These are phyloP conservation scores for Colaptes auratus DNA, from an alignment of 2,113 vertebrate genomes.

Conservation along the genomic window DNA sequence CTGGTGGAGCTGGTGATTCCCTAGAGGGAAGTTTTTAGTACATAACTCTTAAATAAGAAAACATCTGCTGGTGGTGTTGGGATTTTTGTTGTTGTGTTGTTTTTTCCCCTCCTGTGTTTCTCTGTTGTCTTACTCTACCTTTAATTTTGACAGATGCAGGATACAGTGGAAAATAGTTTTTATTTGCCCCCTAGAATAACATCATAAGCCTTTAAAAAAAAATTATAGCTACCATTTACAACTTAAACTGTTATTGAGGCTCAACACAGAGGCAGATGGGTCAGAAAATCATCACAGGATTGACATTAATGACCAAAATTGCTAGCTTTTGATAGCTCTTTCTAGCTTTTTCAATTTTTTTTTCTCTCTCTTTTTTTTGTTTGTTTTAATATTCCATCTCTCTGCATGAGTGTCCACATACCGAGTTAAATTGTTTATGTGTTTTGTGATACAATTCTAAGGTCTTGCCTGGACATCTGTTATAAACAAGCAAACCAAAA, in stretches of 20 bases:
- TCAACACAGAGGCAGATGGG: background rate
- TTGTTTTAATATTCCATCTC: background rate
- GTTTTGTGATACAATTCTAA: background rate
- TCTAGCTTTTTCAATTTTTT: too few species aligned
- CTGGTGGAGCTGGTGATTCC: background rate
- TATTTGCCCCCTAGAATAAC: background rate
- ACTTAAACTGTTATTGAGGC: background rate
- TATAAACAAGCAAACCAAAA: background rate
- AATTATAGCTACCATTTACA: background rate
- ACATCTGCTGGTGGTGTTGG: background rate
- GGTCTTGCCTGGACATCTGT: background rate
- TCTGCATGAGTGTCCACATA: background rate
- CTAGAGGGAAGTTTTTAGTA: constrained; percentile 18
- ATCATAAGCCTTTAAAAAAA: background rate
- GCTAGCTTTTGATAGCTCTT: background rate
- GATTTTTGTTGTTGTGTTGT: too few species aligned
- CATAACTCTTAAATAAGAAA: constrained; percentile 51
- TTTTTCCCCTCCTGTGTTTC: background rate
- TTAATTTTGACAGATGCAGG: background rate
- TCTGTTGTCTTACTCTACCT: background rate
- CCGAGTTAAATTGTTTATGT: background rate
- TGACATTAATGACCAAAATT: background rate
- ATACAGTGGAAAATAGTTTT: background rate
- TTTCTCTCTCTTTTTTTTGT: too few species aligned
- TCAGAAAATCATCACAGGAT: background rate